Percentiles rank a stretch among this genome's conserved stretches.
Evolutionary conservation across 2,797 vertebrate genomes (phyloP).

Genomic region (Brachymystax lenok): DNA sequence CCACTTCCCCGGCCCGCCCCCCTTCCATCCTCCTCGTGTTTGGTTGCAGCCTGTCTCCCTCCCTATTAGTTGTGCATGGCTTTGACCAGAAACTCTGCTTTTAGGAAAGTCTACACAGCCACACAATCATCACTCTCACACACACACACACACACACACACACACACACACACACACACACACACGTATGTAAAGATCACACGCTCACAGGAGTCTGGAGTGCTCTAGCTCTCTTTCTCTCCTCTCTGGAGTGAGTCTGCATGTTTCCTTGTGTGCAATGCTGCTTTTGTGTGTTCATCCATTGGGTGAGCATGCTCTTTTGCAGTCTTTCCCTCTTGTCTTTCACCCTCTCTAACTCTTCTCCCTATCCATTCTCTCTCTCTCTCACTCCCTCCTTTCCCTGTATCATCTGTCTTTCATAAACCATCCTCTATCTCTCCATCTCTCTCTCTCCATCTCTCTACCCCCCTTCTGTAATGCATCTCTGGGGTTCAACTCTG

Average conservation of each 20-base stretch:
- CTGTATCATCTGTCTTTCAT: slow-evolving; percentile 7
- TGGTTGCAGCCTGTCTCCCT: slow-evolving; percentile 49
- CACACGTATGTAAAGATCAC: neutral
- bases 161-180: neutral
- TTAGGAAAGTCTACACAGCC: slow-evolving; percentile 47
- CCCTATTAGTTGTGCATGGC: slow-evolving; percentile 66
- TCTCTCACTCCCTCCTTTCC: neutral
- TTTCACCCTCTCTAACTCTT: slow-evolving; percentile 20
- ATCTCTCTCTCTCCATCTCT: slow-evolving; percentile 29
- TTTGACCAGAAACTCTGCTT: slow-evolving; percentile 54
- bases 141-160: slow-evolving; percentile 4
- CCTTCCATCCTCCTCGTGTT: slow-evolving; percentile 39
- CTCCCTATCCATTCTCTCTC: slow-evolving; percentile 50
- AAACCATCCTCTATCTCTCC: slow-evolving; percentile 45
- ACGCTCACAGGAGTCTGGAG: slow-evolving; percentile 15
- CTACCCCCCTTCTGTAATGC: slow-evolving; percentile 18
- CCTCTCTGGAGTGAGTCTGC: slow-evolving; percentile 21
- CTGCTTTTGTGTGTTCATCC: neutral
- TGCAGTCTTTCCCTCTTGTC: slow-evolving; percentile 15
- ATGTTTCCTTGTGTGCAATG: neutral
- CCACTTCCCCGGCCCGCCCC: neutral
- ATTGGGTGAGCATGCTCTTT: slow-evolving; percentile 30
- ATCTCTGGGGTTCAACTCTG: slow-evolving; percentile 1
- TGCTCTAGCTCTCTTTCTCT: slow-evolving; percentile 12
- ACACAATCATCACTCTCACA: slow-evolving; percentile 38